Percentiles rank a stretch among this genome's conserved stretches.
Evolutionary conservation across 1,140 invertebrate genomes (phyloP).

Genomic region (Ceratina japonica): DNA sequence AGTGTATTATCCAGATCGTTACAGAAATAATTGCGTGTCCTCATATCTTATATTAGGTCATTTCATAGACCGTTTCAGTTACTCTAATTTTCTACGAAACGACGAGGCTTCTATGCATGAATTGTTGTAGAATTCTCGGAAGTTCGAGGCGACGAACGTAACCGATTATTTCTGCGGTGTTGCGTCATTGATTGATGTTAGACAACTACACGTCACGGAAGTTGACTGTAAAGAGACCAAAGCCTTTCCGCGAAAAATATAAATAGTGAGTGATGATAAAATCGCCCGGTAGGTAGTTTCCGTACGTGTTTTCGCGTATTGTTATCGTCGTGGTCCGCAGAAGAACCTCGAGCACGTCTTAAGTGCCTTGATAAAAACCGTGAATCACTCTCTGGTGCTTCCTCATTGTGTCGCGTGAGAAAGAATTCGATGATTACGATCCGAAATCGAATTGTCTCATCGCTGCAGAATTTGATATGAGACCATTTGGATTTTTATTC

Average conservation of each 20-base stretch:
- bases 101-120: too few species aligned
- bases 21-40: too few species aligned
- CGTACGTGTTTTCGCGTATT: conserved; percentile 25
- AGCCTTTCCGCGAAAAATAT: conserved; percentile 42
- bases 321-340: conserved; percentile 17
- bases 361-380: conserved; percentile 50
- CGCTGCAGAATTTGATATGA: background rate
- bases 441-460: background rate
- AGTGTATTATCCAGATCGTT: too few species aligned
- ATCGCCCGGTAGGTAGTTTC: conserved; percentile 17
- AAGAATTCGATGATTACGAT: conserved; percentile 13
- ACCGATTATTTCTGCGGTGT: background rate
- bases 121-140: too few species aligned
- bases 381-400: conserved; percentile 44
- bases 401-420: conserved; percentile 22
- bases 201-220: background rate
- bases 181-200: conserved; percentile 14
- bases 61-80: too few species aligned
- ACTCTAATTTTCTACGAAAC: too few species aligned
- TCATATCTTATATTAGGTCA: too few species aligned
- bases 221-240: conserved; percentile 14
- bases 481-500: too few species aligned
- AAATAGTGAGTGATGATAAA: conserved; percentile 46
- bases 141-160: too few species aligned
- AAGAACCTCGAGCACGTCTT: conserved; percentile 38